Conservation (phyloP, 2,797 vertebrate genomes). For the Hemitrygon akajei region DNA sequence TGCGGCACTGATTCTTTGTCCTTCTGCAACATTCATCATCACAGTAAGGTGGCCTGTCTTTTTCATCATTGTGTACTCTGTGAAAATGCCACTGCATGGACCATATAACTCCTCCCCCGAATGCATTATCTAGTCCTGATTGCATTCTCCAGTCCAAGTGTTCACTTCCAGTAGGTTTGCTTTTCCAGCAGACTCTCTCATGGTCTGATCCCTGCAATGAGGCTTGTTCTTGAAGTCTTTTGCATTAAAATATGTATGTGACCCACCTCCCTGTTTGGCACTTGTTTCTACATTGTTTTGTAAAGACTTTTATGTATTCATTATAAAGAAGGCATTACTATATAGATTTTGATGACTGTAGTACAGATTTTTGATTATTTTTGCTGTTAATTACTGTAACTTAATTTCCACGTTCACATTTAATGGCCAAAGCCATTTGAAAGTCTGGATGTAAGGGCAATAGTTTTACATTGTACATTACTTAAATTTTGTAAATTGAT, state of each 20-base stretch:
- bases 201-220: slow-evolving; percentile 19
- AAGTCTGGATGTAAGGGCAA: background rate
- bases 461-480: background rate
- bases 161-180: slow-evolving; percentile 34
- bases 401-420: background rate
- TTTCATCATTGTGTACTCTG: slow-evolving; percentile 34
- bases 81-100: slow-evolving; percentile 36
- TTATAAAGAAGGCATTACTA: background rate
- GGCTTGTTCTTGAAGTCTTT: slow-evolving; percentile 26
- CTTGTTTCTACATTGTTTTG: background rate
- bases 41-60: slow-evolving; percentile 37
- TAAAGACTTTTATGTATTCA: background rate
- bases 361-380: background rate
- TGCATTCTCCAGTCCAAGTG: slow-evolving; percentile 28
- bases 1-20: slow-evolving; percentile 36
- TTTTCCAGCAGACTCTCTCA: slow-evolving; percentile 26
- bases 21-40: slow-evolving; percentile 36
- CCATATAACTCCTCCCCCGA: slow-evolving; percentile 29
- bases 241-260: slow-evolving; percentile 33
- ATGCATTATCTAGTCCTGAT: slow-evolving; percentile 27
- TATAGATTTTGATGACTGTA: background rate
- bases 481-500: background rate
- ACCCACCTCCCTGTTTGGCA: background rate
- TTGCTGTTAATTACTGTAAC: background rate
- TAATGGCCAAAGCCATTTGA: background rate